Conservation (phyloP, 2,888 invertebrate species). For the Malacosoma neustria region DNA sequence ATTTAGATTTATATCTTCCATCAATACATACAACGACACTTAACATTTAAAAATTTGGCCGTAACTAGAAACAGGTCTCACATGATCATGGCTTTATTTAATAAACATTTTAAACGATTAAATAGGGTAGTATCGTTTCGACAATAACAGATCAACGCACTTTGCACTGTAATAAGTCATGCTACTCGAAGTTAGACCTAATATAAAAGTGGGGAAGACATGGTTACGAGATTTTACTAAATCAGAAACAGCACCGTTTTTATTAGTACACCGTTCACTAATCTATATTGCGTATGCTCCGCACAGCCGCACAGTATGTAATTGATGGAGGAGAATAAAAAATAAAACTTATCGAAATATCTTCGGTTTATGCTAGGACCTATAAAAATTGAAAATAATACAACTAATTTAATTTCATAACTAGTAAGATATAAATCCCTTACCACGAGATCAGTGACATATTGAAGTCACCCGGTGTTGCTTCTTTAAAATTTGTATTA, state of each 20-base stretch:
- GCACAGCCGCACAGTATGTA: conserved; percentile 38
- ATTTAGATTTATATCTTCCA: conserved; percentile 76
- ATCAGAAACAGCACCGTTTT: conserved; percentile 38
- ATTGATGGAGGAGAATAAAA: conserved; percentile 74
- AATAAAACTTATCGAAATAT: conserved; percentile 75
- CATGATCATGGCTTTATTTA: conserved; percentile 41
- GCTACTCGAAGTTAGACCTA: conserved; percentile 28
- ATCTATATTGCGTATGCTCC: neutral
- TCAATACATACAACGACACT: conserved; percentile 74
- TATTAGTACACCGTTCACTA: conserved; percentile 16
- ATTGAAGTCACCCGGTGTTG: conserved; percentile 57
- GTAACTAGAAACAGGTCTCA: conserved; percentile 46
- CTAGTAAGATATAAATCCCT: conserved; percentile 73
- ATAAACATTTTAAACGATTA: no score
- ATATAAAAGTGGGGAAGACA: conserved; percentile 57
- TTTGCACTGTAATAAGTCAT: neutral
- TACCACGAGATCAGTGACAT: conserved; percentile 74
- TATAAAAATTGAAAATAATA: conserved; percentile 75
- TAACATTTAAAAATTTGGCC: conserved; percentile 63
- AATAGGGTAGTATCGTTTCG: no score
- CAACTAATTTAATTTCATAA: conserved; percentile 74
- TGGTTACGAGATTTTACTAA: conserved; percentile 30
- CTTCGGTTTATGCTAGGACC: conserved; percentile 75
- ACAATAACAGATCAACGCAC: no score
- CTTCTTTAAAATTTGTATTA: conserved; percentile 5